Conservation (phyloP, 1,140 invertebrate genomes). For the Drosophila littoralis region DNA sequence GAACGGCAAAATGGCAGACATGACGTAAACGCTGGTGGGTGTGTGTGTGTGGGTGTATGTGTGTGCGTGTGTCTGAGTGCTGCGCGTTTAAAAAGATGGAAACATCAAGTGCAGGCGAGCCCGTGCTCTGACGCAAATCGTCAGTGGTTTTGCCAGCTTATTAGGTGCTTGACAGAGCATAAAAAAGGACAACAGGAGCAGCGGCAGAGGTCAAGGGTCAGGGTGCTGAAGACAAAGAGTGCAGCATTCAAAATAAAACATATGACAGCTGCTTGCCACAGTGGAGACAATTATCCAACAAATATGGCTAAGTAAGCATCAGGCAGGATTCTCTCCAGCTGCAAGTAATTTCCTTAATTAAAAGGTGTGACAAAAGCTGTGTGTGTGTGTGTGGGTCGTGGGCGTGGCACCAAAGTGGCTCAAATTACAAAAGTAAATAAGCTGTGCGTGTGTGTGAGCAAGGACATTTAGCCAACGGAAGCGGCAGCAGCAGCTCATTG, state of each 20-base stretch:
- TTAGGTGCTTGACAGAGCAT: conserved; percentile 78
- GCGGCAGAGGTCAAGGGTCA: background rate
- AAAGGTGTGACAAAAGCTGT: conserved; percentile 59
- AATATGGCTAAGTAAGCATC: conserved; percentile 24
- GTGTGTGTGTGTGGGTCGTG: background rate
- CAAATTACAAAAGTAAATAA: conserved; percentile 52
- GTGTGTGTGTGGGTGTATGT: conserved; percentile 28
- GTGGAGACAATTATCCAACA: conserved; percentile 5
- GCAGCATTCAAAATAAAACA: conserved; percentile 56
- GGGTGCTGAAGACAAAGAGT: conserved; percentile 23
- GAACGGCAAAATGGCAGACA: conserved; percentile 36
- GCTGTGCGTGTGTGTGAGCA: conserved; percentile 19
- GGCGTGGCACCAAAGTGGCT: conserved; percentile 33
- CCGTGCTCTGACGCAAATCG: conserved; percentile 62
- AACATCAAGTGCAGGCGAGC: conserved; percentile 69
- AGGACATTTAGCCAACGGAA: conserved; percentile 22
- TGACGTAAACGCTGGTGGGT: conserved; percentile 41
- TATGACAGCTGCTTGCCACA: conserved; percentile 22
- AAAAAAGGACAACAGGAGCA: conserved; percentile 43
- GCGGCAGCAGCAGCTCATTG: conserved; percentile 51
- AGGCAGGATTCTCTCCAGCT: conserved; percentile 2
- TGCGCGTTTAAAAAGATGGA: conserved; percentile 63
- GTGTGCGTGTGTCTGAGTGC: conserved; percentile 11
- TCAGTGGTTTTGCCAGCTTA: conserved; percentile 74
- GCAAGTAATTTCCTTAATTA: conserved; percentile 69